Evolutionary conservation across 2,113 vertebrate genomes (phyloP).

Genomic region (Scartelaos histophorus): DNA sequence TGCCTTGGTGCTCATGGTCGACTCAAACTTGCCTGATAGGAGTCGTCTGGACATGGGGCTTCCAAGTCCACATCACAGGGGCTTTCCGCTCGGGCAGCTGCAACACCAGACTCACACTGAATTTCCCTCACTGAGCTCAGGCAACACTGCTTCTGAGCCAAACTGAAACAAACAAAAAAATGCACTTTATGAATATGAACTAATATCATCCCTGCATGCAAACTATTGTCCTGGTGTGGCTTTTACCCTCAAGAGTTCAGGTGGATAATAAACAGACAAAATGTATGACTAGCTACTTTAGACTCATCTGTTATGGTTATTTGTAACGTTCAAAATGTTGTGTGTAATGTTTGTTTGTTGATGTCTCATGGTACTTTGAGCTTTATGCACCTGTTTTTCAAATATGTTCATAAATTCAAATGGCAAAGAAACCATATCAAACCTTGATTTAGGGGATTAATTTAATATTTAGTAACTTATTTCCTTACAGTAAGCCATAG

Average conservation of each 20-base stretch:
- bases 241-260: neutral
- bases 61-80: conserved; percentile 72
- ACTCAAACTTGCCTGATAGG: conserved; percentile 79
- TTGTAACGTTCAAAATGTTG: too few relatives aligned
- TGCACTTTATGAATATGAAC: neutral
- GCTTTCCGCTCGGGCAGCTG: conserved; percentile 81
- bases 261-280: neutral
- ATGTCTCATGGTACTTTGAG: too few relatives aligned
- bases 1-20: neutral
- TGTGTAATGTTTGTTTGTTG: too few relatives aligned
- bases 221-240: neutral
- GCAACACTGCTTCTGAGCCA: conserved; percentile 88
- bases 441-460: neutral
- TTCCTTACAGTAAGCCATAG: too few relatives aligned
- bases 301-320: neutral
- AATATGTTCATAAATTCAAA: too few relatives aligned
- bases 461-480: neutral
- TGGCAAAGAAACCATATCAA: too few relatives aligned
- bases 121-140: conserved; percentile 81
- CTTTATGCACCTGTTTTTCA: too few relatives aligned
- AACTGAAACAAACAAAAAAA: conserved; percentile 70
- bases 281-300: neutral
- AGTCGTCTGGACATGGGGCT: conserved; percentile 74
- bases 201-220: neutral
- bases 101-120: conserved; percentile 84